These are phyloP conservation scores for Sparus aurata DNA, from an alignment of 2,797 vertebrate species.

Conservation along the genomic window DNA sequence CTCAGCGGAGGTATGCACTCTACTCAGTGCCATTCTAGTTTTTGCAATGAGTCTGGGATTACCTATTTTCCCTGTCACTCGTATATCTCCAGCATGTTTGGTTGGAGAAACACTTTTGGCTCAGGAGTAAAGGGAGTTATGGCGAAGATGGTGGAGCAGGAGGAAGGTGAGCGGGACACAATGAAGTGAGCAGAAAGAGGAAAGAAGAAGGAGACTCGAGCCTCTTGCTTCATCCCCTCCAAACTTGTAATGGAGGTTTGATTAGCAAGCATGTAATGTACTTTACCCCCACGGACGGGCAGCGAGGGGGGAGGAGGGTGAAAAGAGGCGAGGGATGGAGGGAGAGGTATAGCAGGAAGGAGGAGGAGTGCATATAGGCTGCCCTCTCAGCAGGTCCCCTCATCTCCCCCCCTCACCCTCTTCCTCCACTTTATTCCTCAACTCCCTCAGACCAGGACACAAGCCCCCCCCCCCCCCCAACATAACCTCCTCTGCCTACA, in stretches of 20 bases:
- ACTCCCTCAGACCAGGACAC: slow-evolving; percentile 54
- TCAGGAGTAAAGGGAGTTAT: slow-evolving; percentile 20
- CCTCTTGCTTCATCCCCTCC: slow-evolving; percentile 81
- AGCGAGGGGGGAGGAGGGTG: slow-evolving; percentile 45
- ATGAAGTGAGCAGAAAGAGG: slow-evolving; percentile 33
- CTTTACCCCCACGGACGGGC: slow-evolving; percentile 88
- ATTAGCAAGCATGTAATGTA: slow-evolving; percentile 97
- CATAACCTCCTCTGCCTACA: slow-evolving; percentile 61
- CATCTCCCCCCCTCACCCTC: slow-evolving; percentile 82
- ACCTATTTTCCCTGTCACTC: not conserved
- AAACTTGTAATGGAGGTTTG: slow-evolving; percentile 92
- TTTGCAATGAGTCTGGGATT: not conserved
- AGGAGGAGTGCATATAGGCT: slow-evolving; percentile 87
- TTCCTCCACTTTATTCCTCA: slow-evolving; percentile 62
- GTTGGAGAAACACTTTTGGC: not conserved
- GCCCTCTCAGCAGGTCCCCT: slow-evolving; percentile 90
- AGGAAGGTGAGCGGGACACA: slow-evolving; percentile 16
- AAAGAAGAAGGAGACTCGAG: slow-evolving; percentile 77
- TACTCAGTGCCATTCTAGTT: not conserved
- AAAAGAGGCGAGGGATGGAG: slow-evolving; percentile 72
- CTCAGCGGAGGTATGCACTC: too few species aligned
- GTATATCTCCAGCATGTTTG: not conserved
- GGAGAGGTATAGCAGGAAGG: slow-evolving; percentile 73
- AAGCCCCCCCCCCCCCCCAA: slow-evolving; percentile 39
- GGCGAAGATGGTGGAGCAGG: slow-evolving; percentile 35